These are phyloP conservation scores for Myocastor coypus DNA, from an alignment of 2,113 vertebrate genomes.

Conservation along the genomic window DNA sequence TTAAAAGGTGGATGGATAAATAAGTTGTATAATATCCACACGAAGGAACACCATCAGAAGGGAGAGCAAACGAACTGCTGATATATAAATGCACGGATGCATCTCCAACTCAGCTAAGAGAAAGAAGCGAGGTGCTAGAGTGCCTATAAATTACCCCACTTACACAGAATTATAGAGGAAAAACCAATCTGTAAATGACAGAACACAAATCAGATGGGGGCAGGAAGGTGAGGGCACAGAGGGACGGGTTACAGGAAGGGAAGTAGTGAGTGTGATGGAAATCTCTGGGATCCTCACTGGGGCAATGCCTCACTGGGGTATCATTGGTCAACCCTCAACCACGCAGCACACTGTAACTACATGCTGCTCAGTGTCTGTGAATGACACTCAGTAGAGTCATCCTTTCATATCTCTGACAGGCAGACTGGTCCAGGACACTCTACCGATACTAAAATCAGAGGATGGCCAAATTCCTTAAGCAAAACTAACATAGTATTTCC, in stretches of 20 bases:
- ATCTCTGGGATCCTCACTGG: neutral
- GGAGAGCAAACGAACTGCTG: neutral
- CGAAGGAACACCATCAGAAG: neutral
- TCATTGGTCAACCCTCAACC: neutral
- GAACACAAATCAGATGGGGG: neutral
- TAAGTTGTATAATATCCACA: neutral
- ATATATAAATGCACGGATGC: neutral
- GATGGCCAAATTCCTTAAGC: neutral
- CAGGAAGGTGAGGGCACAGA: neutral
- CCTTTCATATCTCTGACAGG: neutral
- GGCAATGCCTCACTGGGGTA: neutral
- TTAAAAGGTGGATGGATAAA: neutral
- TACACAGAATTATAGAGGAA: neutral
- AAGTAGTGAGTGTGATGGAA: neutral
- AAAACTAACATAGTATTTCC: neutral
- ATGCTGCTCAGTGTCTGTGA: neutral
- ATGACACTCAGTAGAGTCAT: neutral
- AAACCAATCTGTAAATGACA: neutral
- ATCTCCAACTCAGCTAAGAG: neutral
- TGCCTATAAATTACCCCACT: neutral
- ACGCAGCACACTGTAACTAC: neutral
- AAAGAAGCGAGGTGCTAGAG: neutral
- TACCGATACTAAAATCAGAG: neutral
- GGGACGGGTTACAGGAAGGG: neutral
- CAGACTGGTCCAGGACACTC: neutral